These are phyloP conservation scores for Tragulus kanchil DNA, from an alignment of 2,113 vertebrate species.

Conservation along the genomic window DNA sequence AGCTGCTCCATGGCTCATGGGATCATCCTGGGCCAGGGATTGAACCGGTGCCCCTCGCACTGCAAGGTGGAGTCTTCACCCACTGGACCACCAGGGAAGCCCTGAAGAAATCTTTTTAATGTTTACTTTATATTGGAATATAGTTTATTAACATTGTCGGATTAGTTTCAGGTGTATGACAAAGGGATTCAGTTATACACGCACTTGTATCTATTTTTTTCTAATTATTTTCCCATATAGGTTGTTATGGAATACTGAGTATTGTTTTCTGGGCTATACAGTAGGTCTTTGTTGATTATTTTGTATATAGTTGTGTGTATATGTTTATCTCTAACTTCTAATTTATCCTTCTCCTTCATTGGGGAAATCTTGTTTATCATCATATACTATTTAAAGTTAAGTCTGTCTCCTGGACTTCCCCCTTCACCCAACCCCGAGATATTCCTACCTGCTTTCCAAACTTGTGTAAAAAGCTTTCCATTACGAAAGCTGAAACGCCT, in stretches of 20 bases:
- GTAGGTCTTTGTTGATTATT: background rate
- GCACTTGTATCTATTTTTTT: background rate
- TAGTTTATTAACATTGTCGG: background rate
- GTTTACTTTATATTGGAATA: background rate
- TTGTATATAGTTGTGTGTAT: background rate
- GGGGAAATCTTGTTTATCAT: background rate
- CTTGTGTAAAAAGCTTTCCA: slow-evolving; percentile 52
- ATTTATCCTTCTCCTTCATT: background rate
- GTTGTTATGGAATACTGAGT: background rate
- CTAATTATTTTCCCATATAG: background rate
- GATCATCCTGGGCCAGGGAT: too few species aligned
- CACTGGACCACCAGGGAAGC: too few species aligned
- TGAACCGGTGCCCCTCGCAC: too few species aligned
- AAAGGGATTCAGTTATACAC: background rate
- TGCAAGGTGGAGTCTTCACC: too few species aligned
- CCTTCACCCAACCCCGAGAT: background rate
- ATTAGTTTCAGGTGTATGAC: background rate
- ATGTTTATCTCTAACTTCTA: background rate
- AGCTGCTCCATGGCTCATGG: too few species aligned
- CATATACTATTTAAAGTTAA: slow-evolving; percentile 14
- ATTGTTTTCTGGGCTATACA: background rate
- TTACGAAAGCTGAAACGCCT: slow-evolving; percentile 8
- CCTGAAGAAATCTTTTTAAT: background rate
- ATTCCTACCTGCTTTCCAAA: slow-evolving; percentile 32
- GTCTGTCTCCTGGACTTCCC: background rate